Conservation (phyloP, 2,888 invertebrate species). For the Chloromyia formosa region DNA sequence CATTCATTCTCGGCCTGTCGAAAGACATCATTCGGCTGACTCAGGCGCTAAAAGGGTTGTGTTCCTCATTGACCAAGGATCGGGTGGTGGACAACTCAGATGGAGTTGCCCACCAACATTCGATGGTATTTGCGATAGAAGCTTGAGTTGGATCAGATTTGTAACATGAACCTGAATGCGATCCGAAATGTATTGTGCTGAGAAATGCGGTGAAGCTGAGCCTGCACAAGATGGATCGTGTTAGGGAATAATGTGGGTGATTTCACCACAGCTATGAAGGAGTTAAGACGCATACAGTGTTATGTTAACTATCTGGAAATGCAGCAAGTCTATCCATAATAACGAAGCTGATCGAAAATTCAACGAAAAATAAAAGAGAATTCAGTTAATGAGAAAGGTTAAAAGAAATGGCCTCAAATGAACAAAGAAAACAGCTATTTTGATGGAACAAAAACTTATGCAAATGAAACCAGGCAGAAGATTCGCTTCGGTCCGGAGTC, state of each 20-base stretch:
- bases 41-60: conserved; percentile 79
- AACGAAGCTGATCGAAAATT: no score
- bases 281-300: conserved; percentile 70
- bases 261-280: conserved; percentile 70
- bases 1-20: conserved; percentile 73
- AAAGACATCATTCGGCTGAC: conserved; percentile 80
- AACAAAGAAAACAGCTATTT: no score
- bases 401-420: no score
- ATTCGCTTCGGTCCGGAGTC: no score
- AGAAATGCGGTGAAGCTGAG: conserved; percentile 75
- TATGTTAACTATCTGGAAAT: conserved; percentile 73
- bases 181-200: conserved; percentile 70
- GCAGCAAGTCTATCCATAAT: conserved; percentile 58
- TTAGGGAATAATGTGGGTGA: conserved; percentile 76
- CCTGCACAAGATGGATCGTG: conserved; percentile 67
- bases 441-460: no score
- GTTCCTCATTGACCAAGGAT: conserved; percentile 82
- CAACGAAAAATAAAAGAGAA: no score
- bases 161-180: conserved; percentile 72
- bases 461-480: no score
- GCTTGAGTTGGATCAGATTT: conserved; percentile 74
- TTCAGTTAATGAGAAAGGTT: no score
- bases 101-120: conserved; percentile 77
- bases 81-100: conserved; percentile 86
- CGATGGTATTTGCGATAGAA: conserved; percentile 74